Base-by-base conservation (phyloP, 2,113 vertebrate species). In the Chamaetylas fuelleborni region DNA sequence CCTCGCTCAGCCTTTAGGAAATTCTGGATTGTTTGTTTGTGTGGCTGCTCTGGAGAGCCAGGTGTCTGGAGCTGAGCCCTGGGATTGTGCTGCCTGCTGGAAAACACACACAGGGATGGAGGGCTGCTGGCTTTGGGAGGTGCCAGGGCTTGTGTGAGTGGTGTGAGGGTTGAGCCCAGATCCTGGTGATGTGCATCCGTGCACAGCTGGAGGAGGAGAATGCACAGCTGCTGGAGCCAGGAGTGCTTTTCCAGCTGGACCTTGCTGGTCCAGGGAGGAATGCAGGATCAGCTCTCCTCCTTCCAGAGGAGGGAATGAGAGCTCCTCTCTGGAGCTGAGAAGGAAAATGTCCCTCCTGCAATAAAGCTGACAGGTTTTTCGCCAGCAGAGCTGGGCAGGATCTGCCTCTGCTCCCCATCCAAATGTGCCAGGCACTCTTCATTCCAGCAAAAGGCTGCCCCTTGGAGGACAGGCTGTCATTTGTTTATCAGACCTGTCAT, bases 401-500 rank as follows among this genome's bases (percentile, higher is more conserved):
- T 29, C 48, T 56, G 60, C 19, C 12, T n/a, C 65, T 85, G 61
- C 70, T 87, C 74, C 54, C 19, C 58, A 42, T 17, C 71, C 85
- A 72, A 54, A 50, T 34, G 45, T n/a, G 61, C 23, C 58, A 8
- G 61, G 81, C 53, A 40, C 54, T 69, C 54, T 72, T 70, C 62
- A 28, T 54, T 34, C 45, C 72, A 89, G 81, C 43, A n/a, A 18
- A 42, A 86, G 71, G 83, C 85, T 86, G 66, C 66, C 67, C 66
- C 84, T 85, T 65, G 93, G 84, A 91, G 51, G 84, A 43, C 53
- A 73, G 71, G 84, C 81, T 96, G 79, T 36, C 78, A 86, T 96
- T 95, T 94, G 66, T 54, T 82, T 86, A 28, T 90, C 88, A 11
- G 11, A 14, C 56, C 88, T 56, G 80, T 77, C 71, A 77, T 90